Conservation (phyloP, 2,888 invertebrate species). For the Sarcophaga carnaria region DNA sequence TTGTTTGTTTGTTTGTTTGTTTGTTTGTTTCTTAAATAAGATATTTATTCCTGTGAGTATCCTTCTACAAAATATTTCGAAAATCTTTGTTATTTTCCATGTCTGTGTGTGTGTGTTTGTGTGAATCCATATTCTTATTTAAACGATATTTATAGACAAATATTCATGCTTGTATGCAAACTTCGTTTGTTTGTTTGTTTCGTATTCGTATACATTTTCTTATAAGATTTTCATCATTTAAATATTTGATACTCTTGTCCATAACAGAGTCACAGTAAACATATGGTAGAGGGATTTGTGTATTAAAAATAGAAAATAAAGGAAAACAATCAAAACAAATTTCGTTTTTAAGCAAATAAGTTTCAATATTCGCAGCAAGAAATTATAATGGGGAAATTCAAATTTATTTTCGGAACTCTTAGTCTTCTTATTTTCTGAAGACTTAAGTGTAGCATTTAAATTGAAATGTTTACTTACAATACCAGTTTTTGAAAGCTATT, state of each 20-base stretch:
- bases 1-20: conserved; percentile 28
- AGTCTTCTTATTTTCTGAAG: too few species aligned
- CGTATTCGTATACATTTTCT: too few species aligned
- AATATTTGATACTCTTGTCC: background rate
- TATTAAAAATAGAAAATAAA: too few species aligned
- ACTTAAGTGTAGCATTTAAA: too few species aligned
- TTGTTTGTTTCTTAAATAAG: conserved; percentile 2
- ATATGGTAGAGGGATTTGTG: background rate
- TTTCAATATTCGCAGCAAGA: too few species aligned
- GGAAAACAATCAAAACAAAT: background rate
- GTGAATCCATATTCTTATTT: background rate
- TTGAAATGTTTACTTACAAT: too few species aligned
- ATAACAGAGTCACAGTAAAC: background rate
- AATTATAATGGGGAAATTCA: too few species aligned
- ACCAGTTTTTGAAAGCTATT: too few species aligned
- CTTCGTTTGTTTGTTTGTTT: background rate
- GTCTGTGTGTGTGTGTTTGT: background rate
- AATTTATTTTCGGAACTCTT: too few species aligned
- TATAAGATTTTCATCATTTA: background rate
- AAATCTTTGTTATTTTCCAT: background rate
- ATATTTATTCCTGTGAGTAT: background rate
- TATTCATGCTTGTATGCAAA: background rate
- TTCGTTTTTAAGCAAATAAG: too few species aligned
- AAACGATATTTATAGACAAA: background rate
- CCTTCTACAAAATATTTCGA: background rate